Evolutionary conservation across 2,888 invertebrate species (phyloP).

Genomic region (Pristionchus exspectatus): DNA sequence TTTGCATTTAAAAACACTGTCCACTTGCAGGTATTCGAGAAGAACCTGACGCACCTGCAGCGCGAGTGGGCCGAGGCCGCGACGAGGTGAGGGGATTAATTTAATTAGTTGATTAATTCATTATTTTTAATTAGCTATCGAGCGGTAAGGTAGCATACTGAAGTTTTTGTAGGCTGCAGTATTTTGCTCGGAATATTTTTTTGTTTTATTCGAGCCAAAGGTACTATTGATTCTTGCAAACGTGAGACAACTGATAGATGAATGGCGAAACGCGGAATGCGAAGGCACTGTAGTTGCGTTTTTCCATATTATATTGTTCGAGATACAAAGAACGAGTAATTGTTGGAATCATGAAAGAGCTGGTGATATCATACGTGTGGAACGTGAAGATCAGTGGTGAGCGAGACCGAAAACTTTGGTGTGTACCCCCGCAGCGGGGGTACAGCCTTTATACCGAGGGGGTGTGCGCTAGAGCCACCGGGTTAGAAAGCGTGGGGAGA

Average conservation of each 20-base stretch:
- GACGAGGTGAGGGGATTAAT: constrained; percentile 61
- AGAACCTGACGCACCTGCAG: constrained; percentile 63
- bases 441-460: too few relatives aligned
- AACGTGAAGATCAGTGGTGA: not conserved
- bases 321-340: not conserved
- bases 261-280: not conserved
- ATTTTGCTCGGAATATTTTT: not conserved
- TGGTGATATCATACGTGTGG: not conserved
- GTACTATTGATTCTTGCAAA: not conserved
- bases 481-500: too few relatives aligned
- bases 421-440: too few relatives aligned
- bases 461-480: too few relatives aligned
- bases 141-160: too few relatives aligned
- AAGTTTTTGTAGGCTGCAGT: not conserved
- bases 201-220: too few relatives aligned
- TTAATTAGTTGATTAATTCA: not conserved
- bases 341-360: not conserved
- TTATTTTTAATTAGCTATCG: not conserved
- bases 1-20: too few relatives aligned
- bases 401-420: too few relatives aligned
- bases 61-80: constrained; percentile 69
- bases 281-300: not conserved
- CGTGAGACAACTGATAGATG: not conserved
- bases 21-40: constrained; percentile 31
- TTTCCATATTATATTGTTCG: not conserved